These are phyloP conservation scores for Eulithis testata DNA, from an alignment of 2,888 invertebrate species.

Conservation along the genomic window DNA sequence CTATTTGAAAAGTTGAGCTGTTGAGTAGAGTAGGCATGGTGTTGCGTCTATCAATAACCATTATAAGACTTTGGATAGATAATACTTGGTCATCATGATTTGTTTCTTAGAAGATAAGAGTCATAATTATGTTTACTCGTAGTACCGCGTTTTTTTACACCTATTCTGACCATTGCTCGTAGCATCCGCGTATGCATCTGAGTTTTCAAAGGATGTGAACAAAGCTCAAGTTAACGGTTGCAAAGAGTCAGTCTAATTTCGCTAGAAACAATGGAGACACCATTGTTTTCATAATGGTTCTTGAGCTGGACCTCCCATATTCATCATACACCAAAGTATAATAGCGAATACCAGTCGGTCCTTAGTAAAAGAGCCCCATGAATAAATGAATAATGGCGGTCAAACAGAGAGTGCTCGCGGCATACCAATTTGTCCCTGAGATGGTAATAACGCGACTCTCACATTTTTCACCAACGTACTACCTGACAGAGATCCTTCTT, in stretches of 20 bases:
- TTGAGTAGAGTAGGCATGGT: neutral
- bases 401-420: slow-evolving; percentile 69
- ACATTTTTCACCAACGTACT: slow-evolving; percentile 72
- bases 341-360: slow-evolving; percentile 59
- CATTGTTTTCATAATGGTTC: slow-evolving; percentile 42
- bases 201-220: slow-evolving; percentile 18
- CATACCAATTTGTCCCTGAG: slow-evolving; percentile 77
- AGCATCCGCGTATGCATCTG: slow-evolving; percentile 1
- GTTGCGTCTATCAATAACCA: too few relatives aligned
- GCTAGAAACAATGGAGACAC: slow-evolving; percentile 29
- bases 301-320: slow-evolving; percentile 39
- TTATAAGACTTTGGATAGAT: too few relatives aligned
- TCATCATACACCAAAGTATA: slow-evolving; percentile 50
- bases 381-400: slow-evolving; percentile 81
- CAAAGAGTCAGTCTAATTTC: slow-evolving; percentile 25
- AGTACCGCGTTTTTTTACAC: too few relatives aligned
- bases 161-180: neutral
- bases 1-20: slow-evolving; percentile 5
- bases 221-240: slow-evolving; percentile 32
- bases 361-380: slow-evolving; percentile 71
- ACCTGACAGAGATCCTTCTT: slow-evolving; percentile 65
- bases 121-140: too few relatives aligned
- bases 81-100: neutral
- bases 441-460: slow-evolving; percentile 75
- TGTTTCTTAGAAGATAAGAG: too few relatives aligned